phyloP scores from a whole-genome alignment of 2,113 vertebrate genomes.

The Heterochromis multidens region DNA sequence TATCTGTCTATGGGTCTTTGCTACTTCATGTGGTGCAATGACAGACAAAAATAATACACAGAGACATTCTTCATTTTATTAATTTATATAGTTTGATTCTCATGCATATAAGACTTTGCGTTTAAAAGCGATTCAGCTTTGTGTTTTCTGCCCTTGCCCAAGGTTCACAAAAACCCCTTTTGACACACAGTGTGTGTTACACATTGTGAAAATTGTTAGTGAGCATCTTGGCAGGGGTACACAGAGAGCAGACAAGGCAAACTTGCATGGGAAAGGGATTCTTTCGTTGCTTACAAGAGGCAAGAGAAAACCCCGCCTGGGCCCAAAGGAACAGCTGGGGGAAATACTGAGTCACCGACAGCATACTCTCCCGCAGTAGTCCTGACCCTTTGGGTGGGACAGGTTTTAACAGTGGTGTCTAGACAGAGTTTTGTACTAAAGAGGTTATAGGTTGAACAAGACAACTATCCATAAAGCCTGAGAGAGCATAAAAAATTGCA shows the following conservation, averaged over 20 bases:
- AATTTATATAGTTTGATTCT: background rate
- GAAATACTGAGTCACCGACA: constrained; percentile 45
- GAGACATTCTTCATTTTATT: background rate
- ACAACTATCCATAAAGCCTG: background rate
- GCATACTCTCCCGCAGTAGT: background rate
- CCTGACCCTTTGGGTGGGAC: background rate
- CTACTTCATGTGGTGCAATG: background rate
- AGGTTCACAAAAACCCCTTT: background rate
- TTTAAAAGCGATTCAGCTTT: background rate
- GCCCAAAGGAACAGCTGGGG: constrained; percentile 54
- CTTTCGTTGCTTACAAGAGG: constrained; percentile 26
- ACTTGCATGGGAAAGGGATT: constrained; percentile 19
- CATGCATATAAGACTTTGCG: background rate
- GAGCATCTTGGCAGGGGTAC: background rate
- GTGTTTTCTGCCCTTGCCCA: background rate
- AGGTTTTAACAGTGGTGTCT: constrained; percentile 10
- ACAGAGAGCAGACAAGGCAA: background rate
- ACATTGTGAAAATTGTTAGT: background rate
- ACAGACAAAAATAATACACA: background rate
- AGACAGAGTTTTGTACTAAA: background rate
- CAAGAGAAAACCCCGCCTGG: constrained; percentile 34
- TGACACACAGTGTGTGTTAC: background rate
- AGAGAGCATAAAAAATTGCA: background rate
- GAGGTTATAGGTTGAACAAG: background rate
- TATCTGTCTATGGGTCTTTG: rapidly evolving